phyloP scores from a whole-genome alignment of 2,888 invertebrate species.

The Mamestra brassicae region DNA sequence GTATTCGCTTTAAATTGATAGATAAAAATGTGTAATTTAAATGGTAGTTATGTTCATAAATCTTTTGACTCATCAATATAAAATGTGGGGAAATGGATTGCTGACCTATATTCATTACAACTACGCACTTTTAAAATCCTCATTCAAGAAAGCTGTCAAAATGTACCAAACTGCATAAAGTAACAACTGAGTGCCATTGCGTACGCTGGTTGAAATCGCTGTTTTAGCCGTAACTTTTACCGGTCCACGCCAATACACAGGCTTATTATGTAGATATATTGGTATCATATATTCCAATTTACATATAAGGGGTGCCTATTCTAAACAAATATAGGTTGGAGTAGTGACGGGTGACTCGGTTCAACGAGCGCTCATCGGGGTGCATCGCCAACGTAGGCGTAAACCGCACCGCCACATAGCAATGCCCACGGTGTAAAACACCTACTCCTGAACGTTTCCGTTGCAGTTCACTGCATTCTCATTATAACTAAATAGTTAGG shows the following conservation, averaged over 20 bases:
- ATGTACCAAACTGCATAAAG: too few relatives aligned
- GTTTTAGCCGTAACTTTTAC: not conserved
- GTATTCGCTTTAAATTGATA: not conserved
- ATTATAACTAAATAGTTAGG: constrained; percentile 23
- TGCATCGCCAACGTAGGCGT: constrained; percentile 77
- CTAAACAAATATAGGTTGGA: constrained; percentile 70
- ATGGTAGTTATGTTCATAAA: not conserved
- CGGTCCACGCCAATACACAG: not conserved
- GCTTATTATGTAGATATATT: not conserved
- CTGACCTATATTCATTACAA: not conserved
- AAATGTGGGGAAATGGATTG: not conserved
- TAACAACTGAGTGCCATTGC: not conserved
- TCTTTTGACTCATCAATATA: not conserved
- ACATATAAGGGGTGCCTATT: constrained; percentile 62
- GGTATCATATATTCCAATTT: constrained; percentile 5
- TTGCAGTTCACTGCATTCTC: constrained; percentile 72
- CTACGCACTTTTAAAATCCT: not conserved
- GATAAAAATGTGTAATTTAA: too few relatives aligned
- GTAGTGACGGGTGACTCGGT: constrained; percentile 79
- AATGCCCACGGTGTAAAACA: constrained; percentile 73
- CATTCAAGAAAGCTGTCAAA: not conserved
- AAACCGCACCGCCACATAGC: constrained; percentile 75
- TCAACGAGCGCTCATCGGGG: constrained; percentile 84
- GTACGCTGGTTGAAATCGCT: not conserved
- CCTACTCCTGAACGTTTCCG: constrained; percentile 62